These are phyloP conservation scores for Halisarca cf. caerulea DNA, from an alignment of 37 sponge, comb jelly and placozoan species.

Conservation along the genomic window DNA sequence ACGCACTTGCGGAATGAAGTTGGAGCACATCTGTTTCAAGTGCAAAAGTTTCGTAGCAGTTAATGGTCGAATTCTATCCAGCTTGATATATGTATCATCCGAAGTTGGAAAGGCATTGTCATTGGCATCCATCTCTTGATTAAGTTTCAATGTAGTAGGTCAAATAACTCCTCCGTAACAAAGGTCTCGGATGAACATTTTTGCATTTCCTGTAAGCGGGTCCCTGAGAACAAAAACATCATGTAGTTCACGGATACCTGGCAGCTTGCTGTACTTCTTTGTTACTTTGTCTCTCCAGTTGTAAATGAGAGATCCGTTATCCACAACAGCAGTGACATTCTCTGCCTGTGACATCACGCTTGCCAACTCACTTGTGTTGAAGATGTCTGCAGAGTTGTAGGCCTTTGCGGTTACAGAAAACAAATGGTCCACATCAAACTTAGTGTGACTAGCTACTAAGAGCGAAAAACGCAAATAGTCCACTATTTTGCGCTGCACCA, in stretches of 20 bases:
- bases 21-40: no score
- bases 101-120: no score
- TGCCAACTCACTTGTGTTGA: slow-evolving; percentile 2
- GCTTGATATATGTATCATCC: no score
- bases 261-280: slow-evolving; percentile 15
- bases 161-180: no score
- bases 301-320: background rate
- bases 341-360: background rate
- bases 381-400: slow-evolving; percentile 20
- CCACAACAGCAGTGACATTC: background rate
- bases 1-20: no score
- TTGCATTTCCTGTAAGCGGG: no score
- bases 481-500: slow-evolving; percentile 19
- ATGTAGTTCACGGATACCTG: slow-evolving; percentile 10
- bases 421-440: slow-evolving; percentile 26
- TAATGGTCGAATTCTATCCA: no score
- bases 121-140: no score
- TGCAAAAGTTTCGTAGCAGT: no score
- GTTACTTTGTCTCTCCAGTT: slow-evolving; percentile 2
- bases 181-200: no score
- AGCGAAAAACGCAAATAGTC: slow-evolving; percentile 24
- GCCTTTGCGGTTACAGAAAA: slow-evolving; percentile 8
- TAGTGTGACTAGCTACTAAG: slow-evolving; percentile 44
- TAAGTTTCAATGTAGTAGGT: no score
- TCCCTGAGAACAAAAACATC: no score